Conservation (phyloP, 2,797 vertebrate species). For the Coreius guichenoti region DNA sequence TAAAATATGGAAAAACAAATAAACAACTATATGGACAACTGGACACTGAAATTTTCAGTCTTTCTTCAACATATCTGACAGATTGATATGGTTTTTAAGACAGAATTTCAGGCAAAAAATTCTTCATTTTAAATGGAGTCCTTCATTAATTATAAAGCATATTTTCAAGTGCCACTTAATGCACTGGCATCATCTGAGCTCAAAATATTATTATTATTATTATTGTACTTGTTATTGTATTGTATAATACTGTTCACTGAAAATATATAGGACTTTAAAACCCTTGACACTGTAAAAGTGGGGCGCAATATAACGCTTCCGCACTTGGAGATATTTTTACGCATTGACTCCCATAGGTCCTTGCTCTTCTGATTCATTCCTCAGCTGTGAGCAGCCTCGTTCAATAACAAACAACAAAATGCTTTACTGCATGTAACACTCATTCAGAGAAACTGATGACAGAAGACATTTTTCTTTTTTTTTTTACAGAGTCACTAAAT, state of each 20-base stretch:
- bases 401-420: background rate
- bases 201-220: background rate
- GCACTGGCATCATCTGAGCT: background rate
- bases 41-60: background rate
- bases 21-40: background rate
- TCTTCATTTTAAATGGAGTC: background rate
- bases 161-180: background rate
- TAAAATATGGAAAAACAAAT: slow-evolving; percentile 11
- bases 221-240: too few species aligned
- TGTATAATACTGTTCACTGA: slow-evolving; percentile 49
- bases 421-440: background rate
- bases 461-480: background rate
- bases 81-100: background rate
- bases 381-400: background rate
- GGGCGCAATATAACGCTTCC: background rate
- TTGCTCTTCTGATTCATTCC: background rate
- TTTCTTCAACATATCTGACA: background rate
- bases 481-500: background rate
- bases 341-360: background rate
- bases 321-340: background rate
- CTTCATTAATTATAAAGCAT: background rate
- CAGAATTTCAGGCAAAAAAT: background rate
- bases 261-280: slow-evolving; percentile 11
- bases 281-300: background rate
- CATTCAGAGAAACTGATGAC: background rate